A percentile compares a stretch with the other conserved stretches of the same genome.
phyloP scores from a whole-genome alignment of 2,797 vertebrate genomes.

The Pagetopsis macropterus region DNA sequence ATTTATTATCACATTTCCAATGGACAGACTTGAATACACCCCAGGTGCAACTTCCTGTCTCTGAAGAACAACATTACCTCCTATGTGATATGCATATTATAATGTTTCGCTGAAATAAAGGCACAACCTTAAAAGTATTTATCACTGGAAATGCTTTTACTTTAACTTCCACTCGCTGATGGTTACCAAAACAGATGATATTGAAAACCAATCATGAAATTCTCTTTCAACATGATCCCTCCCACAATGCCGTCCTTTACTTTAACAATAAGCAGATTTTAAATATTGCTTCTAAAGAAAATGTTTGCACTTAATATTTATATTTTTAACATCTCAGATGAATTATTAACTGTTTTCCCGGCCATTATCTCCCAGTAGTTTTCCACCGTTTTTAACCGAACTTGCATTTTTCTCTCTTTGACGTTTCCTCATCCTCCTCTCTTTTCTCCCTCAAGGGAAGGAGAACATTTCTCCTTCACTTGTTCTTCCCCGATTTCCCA shows the following conservation, averaged over 20 bases:
- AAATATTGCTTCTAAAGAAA: neutral
- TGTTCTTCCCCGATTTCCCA: slow-evolving; percentile 20
- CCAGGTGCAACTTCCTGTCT: no score
- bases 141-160: no score
- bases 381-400: neutral
- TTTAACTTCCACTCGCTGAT: no score
- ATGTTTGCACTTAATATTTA: neutral
- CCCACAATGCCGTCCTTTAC: neutral
- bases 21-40: no score
- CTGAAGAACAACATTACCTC: no score
- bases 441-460: slow-evolving; percentile 3
- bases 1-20: no score
- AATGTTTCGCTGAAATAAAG: no score
- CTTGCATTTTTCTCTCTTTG: slow-evolving; percentile 3
- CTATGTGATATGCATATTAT: no score
- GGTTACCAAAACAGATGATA: no score
- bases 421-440: neutral
- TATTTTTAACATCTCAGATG: neutral
- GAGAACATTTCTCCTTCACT: slow-evolving; percentile 17
- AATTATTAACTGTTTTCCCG: neutral
- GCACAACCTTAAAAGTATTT: no score
- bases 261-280: slow-evolving; percentile 15
- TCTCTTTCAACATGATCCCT: neutral
- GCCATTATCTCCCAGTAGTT: neutral
- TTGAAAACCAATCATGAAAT: no score